Evolutionary conservation across 2,113 vertebrate genomes (phyloP).

Genomic region (Athene cunicularia): DNA sequence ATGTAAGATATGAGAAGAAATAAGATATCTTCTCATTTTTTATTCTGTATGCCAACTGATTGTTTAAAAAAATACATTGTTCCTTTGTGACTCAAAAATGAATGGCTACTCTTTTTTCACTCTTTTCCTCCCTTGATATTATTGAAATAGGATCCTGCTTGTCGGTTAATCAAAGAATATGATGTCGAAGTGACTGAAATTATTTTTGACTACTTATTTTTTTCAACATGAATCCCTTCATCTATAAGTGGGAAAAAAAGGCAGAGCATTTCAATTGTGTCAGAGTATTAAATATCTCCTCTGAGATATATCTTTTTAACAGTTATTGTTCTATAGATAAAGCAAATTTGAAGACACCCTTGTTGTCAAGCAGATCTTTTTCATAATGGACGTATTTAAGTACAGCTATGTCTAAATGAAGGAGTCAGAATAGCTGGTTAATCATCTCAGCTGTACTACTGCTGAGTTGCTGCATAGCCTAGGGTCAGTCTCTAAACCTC

Average conservation of each 20-base stretch:
- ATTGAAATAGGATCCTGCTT: background rate
- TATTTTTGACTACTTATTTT: background rate
- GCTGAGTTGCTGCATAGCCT: background rate
- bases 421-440: background rate
- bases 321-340: background rate
- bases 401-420: background rate
- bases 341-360: background rate
- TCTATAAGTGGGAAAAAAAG: background rate
- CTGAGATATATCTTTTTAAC: background rate
- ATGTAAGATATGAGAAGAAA: too few relatives aligned
- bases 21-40: background rate
- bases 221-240: background rate
- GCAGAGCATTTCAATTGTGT: background rate
- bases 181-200: background rate
- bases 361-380: background rate
- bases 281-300: background rate
- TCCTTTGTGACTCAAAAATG: background rate
- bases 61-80: background rate
- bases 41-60: background rate
- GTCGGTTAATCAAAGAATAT: background rate
- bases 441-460: background rate
- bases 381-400: background rate
- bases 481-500: background rate
- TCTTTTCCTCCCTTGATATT: background rate
- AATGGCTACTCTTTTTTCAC: rapidly evolving